A percentile compares a stretch with the other conserved stretches of the same genome.
Evolutionary conservation across 2,113 vertebrate genomes (phyloP).

Genomic region (Lampris incognitus): DNA sequence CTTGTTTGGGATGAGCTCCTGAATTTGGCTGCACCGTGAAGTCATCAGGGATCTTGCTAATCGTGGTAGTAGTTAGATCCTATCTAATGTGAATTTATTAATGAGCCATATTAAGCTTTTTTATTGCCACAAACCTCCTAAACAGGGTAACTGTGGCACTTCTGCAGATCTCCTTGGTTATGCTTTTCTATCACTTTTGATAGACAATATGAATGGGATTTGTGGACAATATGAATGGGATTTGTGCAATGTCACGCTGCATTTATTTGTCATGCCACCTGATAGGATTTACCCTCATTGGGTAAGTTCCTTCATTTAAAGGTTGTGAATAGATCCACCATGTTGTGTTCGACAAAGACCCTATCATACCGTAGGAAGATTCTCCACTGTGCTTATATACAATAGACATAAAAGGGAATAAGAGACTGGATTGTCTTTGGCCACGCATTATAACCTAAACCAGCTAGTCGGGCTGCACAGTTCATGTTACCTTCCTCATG

Average conservation of each 20-base stretch:
- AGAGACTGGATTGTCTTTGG: slow-evolving; percentile 1
- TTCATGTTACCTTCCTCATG: slow-evolving; percentile 32
- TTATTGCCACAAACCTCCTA: no score
- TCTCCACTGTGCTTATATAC: slow-evolving; percentile 1
- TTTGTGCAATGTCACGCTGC: slow-evolving; percentile 14
- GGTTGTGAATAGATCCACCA: slow-evolving; percentile 47
- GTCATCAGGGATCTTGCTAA: no score
- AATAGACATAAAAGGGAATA: background rate
- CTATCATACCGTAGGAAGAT: slow-evolving; percentile 4
- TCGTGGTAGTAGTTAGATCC: slow-evolving; percentile 14
- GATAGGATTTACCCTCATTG: slow-evolving; percentile 61
- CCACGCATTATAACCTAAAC: slow-evolving; percentile 40
- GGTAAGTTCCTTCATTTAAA: slow-evolving; percentile 22
- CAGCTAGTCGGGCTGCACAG: slow-evolving; percentile 33
- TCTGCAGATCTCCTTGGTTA: slow-evolving; percentile 16
- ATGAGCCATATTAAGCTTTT: slow-evolving; percentile 4
- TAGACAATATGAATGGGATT: slow-evolving; percentile 11
- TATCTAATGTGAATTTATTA: slow-evolving; percentile 29
- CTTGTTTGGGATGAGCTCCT: slow-evolving; percentile 2
- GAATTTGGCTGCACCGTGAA: background rate
- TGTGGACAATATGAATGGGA: slow-evolving; percentile 12
- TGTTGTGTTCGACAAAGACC: slow-evolving; percentile 50
- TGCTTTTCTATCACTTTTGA: background rate
- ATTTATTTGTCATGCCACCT: slow-evolving; percentile 38
- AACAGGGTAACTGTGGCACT: background rate